phyloP scores from a whole-genome alignment of 2,888 invertebrate genomes.

The Lasioglossum leucozonium region DNA sequence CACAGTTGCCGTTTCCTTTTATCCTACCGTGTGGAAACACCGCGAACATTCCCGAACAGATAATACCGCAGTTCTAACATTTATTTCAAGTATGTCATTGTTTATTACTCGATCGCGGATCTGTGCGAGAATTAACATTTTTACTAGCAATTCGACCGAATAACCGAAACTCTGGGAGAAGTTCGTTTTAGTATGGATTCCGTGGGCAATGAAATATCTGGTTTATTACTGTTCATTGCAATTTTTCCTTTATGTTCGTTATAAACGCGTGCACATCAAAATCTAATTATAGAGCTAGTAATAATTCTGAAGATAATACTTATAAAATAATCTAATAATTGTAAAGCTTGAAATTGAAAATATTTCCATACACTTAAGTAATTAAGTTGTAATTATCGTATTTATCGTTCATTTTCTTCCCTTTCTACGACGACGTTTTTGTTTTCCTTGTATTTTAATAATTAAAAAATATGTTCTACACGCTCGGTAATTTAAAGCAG shows the following conservation, averaged over 20 bases:
- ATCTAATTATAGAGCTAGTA: background rate
- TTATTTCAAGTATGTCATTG: background rate
- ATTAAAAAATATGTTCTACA: background rate
- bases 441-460: too few species aligned
- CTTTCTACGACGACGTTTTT: background rate
- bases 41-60: background rate
- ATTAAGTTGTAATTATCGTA: background rate
- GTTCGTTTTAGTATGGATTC: background rate
- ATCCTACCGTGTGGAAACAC: background rate
- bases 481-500: background rate
- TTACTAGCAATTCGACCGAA: background rate
- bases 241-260: background rate
- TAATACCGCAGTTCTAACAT: background rate
- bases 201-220: background rate
- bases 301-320: too few species aligned
- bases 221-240: background rate
- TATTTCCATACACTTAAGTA: constrained; percentile 1
- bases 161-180: background rate
- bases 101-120: background rate
- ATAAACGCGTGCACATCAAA: background rate
- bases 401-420: constrained; percentile 4
- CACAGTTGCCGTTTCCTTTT: background rate
- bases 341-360: background rate
- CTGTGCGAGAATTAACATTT: background rate
- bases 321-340: too few species aligned